Base-by-base conservation (phyloP, 2,888 invertebrate genomes). In the Tyria jacobaeae region DNA sequence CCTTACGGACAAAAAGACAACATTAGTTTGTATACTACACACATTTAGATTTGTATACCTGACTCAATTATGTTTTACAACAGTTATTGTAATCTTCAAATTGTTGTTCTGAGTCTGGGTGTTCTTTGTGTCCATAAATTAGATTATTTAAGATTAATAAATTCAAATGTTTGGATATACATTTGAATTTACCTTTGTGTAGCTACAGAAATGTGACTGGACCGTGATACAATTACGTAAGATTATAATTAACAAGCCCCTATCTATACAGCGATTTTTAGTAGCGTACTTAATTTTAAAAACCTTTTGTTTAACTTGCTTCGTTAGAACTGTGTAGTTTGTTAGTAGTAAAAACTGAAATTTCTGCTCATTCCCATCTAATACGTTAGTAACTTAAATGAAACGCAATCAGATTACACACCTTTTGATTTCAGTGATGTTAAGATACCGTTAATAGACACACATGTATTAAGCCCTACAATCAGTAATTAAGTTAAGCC, bases 171-270 rank as follows among this genome's bases (percentile, higher is more conserved):
- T n/a, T n/a, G n/a, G n/a, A n/a, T 51, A 62, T 59, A 53, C 55
- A 56, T 61, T 39, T 24, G 60, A 62, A 64, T 66, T 63, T 44
- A 44, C 21, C 3, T 44, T 44, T 27, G 27, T 47, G 21, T 14
- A n/a, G n/a, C n/a, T n/a, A 31, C 44, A 41, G 17, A 3, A 51
- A 24, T 34, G 51, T 51, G 34, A 35, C 27, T 41, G 17, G 17
- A 44, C 31, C 44, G 44, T 44, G 53, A 41, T 27, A 39, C 25
- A 27, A 39, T 39, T 54, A 48, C 27, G 55, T 31, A 41, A 27
- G 3, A 49, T 27, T 48, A 27, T 49, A 49, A 49, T 44, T 44
- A 44, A 21, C 21, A 44, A 44, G 10, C 41, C 21, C 12, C 44
- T 31, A 31, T 31, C 21, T 12, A 21, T 17, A 21, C 21, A 21